phyloP scores from a whole-genome alignment of 2,888 invertebrate species.

The Plagiodera versicolora region DNA sequence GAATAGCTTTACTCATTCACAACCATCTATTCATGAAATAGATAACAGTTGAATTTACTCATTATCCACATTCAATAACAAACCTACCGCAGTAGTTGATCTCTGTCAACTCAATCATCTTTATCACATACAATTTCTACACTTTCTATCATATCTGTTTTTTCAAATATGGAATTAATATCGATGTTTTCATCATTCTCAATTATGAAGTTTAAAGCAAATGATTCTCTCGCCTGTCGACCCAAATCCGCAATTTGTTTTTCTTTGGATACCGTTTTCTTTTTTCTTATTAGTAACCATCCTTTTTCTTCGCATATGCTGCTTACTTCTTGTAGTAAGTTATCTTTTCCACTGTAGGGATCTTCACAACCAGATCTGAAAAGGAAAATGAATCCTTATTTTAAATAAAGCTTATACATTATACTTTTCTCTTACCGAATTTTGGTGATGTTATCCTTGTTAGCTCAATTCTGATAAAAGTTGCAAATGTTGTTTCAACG shows the following conservation, averaged over 20 bases:
- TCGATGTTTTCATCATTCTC: slow-evolving; percentile 8
- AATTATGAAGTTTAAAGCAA: background rate
- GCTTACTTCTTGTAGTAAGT: slow-evolving; percentile 13
- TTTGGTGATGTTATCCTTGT: slow-evolving; percentile 4
- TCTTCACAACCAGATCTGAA: slow-evolving; percentile 14
- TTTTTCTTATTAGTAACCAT: background rate
- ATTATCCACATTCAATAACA: slow-evolving; percentile 11
- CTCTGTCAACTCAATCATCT: too few relatives aligned
- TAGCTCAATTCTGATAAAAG: slow-evolving; percentile 10
- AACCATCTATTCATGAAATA: too few relatives aligned
- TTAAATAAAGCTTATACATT: slow-evolving; percentile 1
- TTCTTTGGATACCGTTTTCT: background rate
- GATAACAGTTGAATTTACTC: too few relatives aligned
- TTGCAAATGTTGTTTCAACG: slow-evolving; percentile 12
- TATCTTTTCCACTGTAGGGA: slow-evolving; percentile 11
- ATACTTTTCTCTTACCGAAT: slow-evolving; percentile 8
- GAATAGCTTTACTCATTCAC: too few relatives aligned
- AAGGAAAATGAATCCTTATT: slow-evolving; percentile 5
- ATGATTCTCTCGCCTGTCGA: slow-evolving; percentile 13
- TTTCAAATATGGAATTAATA: background rate
- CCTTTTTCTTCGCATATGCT: slow-evolving; percentile 11
- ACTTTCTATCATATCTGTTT: background rate
- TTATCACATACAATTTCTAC: slow-evolving; percentile 1
- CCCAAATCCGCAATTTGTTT: slow-evolving; percentile 13
- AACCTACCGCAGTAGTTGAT: slow-evolving; percentile 1